Percentiles rank a stretch among this genome's conserved stretches.
phyloP scores from a whole-genome alignment of 2,888 invertebrate species.

The Lobophora halterata region DNA sequence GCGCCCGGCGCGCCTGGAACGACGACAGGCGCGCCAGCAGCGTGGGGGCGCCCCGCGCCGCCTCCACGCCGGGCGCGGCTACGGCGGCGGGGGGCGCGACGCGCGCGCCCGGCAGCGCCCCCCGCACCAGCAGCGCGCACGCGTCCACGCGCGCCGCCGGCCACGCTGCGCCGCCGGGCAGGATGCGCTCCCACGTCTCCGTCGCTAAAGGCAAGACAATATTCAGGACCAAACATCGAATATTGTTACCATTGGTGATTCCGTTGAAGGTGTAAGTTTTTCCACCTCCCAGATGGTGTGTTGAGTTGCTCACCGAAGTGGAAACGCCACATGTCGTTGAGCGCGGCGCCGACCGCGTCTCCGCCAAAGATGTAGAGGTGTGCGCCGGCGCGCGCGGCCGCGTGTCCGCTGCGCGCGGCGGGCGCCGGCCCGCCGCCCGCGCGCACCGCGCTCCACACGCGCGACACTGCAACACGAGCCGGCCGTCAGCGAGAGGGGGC shows the following conservation, averaged over 20 bases:
- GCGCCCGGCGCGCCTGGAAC: slow-evolving; percentile 83
- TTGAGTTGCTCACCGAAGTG: slow-evolving; percentile 83
- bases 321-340: slow-evolving; percentile 91
- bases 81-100: slow-evolving; percentile 49
- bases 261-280: too few relatives aligned
- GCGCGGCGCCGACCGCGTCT: slow-evolving; percentile 85
- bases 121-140: slow-evolving; percentile 82
- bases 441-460: slow-evolving; percentile 84
- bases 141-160: slow-evolving; percentile 87
- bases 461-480: slow-evolving; percentile 62
- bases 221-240: too few relatives aligned
- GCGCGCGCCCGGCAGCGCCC: slow-evolving; percentile 54
- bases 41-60: slow-evolving; percentile 52
- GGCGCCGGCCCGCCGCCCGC: slow-evolving; percentile 83
- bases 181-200: slow-evolving; percentile 88
- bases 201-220: slow-evolving; percentile 72
- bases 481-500: background rate
- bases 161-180: slow-evolving; percentile 80
- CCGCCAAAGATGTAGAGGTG: slow-evolving; percentile 91
- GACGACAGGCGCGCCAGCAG: slow-evolving; percentile 85
- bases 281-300: too few relatives aligned
- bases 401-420: slow-evolving; percentile 88
- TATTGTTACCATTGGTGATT: too few relatives aligned
- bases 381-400: slow-evolving; percentile 87
- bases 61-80: slow-evolving; percentile 59